Evolutionary conservation across 2,888 invertebrate genomes (phyloP), one percentile per base, ranked within the genome.

Genomic region (Galeopsomyia nigrocyanea): DNA sequence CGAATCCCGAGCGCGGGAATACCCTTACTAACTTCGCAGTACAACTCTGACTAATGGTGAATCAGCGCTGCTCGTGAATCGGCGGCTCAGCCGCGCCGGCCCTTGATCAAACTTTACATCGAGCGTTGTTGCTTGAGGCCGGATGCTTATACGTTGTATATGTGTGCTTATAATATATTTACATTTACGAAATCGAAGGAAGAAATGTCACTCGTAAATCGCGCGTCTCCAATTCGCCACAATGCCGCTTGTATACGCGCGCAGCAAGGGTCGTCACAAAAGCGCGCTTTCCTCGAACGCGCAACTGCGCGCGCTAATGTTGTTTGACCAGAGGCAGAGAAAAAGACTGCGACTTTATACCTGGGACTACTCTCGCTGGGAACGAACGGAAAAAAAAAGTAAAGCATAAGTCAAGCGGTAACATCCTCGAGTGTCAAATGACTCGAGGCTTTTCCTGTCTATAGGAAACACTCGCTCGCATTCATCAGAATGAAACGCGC

Each of bases 131-230:
- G 26, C 26, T 5, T 26, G 3, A 5, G 26, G 26, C 26, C 26
- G 26, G 26, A 26, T 26, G 26, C 26, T 2, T 5, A 5, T 5
- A 5, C 26, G 26, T 26, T n/a, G n/a, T n/a, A n/a, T n/a, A n/a
- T n/a, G n/a, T n/a, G n/a, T n/a, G n/a, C n/a, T n/a, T n/a, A n/a
- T n/a, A n/a, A n/a, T n/a, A n/a, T n/a, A n/a, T 31, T 5, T 31
- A 31, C 7, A 10, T 39, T 39, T 39, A 39, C 7, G 7, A 39
- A 39, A 39, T 39, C 39, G 39, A 39, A 51, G 26, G 74, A 68
- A 73, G 74, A 68, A 73, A 73, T 75, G 78, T 78, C 78, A 75
- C 10, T 76, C 76, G 69, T 78, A 77, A 77, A 78, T 77, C 68
- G 74, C 68, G 74, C 68, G 74, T 60, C 76, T 76, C 68, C 76